Conservation (phyloP, 2,113 vertebrate genomes). For the Neomonachus schauinslandi region DNA sequence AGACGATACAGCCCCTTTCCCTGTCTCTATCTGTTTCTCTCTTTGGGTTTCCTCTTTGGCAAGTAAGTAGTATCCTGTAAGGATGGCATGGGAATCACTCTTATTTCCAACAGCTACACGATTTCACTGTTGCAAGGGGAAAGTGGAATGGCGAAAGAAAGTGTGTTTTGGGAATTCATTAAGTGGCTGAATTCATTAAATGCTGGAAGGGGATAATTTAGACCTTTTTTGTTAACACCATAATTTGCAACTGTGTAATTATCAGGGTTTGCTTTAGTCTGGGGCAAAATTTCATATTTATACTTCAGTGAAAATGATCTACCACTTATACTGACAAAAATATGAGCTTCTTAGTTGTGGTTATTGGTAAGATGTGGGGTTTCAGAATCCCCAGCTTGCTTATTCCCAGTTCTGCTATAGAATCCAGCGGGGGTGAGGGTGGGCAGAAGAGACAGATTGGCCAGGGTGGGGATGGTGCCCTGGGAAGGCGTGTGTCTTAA, state of each 20-base stretch:
- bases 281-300: constrained; percentile 74
- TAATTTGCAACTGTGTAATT: constrained; percentile 68
- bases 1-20: constrained; percentile 63
- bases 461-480: background rate
- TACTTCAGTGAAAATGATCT: constrained; percentile 75
- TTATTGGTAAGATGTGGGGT: constrained; percentile 46
- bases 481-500: rapidly evolving
- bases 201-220: constrained; percentile 66
- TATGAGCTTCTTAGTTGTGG: constrained; percentile 54
- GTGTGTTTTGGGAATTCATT: constrained; percentile 69
- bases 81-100: constrained; percentile 65
- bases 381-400: background rate
- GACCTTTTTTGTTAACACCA: constrained; percentile 68
- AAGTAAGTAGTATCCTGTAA: constrained; percentile 60
- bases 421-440: background rate
- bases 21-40: background rate
- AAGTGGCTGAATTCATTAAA: constrained; percentile 67
- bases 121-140: constrained; percentile 32
- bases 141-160: background rate
- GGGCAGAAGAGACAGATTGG: too few species aligned
- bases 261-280: constrained; percentile 72
- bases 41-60: constrained; percentile 69
- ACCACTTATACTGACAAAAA: constrained; percentile 68
- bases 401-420: constrained; percentile 12
- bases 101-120: constrained; percentile 21